These are phyloP conservation scores for Carlito syrichta DNA, from an alignment of 2,113 vertebrate genomes.

Conservation along the genomic window DNA sequence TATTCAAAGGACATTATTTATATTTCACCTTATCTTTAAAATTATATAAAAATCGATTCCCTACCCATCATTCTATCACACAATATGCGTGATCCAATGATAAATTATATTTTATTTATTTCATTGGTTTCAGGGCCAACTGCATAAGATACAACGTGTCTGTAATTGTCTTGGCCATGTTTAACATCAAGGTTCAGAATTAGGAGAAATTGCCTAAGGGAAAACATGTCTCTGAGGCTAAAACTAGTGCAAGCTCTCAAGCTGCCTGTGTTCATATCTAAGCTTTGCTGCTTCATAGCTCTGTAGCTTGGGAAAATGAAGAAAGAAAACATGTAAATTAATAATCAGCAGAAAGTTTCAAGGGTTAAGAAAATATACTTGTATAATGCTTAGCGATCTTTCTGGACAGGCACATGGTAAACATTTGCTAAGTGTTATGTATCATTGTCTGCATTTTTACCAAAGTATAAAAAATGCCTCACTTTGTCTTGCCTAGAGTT, in stretches of 20 bases:
- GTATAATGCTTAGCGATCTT: neutral
- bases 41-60: neutral
- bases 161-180: neutral
- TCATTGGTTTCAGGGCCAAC: neutral
- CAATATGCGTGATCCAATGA: neutral
- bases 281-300: neutral
- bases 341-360: neutral
- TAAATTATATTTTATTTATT: neutral
- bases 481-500: neutral
- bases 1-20: neutral
- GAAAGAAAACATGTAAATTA: neutral
- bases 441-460: neutral
- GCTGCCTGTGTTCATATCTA: neutral
- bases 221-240: neutral
- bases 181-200: neutral
- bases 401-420: neutral
- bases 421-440: neutral
- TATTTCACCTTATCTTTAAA: neutral
- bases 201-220: neutral
- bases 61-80: neutral
- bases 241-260: fast-evolving
- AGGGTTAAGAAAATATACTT: neutral
- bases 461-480: neutral
- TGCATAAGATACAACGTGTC: neutral
- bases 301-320: neutral